These are phyloP conservation scores for Buceros bicornis DNA, from an alignment of 2,797 vertebrate species.

Conservation along the genomic window DNA sequence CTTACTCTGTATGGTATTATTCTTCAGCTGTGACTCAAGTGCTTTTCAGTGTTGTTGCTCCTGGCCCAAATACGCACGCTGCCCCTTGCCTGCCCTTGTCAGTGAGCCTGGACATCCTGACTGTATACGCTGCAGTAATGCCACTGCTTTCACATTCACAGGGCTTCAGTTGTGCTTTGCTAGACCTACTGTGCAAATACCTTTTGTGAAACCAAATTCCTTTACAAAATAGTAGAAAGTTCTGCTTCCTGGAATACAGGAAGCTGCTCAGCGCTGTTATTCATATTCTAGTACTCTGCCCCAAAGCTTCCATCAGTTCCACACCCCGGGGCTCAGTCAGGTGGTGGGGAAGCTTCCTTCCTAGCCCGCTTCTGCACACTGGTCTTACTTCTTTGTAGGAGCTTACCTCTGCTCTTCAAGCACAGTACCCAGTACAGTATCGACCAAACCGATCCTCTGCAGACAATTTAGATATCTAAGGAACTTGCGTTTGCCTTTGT, in stretches of 20 bases:
- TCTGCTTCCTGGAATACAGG: conserved; percentile 11
- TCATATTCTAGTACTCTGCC: not conserved
- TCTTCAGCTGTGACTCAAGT: not conserved
- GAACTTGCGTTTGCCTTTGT: not conserved
- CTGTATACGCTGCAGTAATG: fast-evolving
- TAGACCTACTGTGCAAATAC: not conserved
- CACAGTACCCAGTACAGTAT: not conserved
- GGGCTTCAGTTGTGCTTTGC: not conserved
- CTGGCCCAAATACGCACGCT: not conserved
- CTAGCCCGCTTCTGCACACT: not conserved
- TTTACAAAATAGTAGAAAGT: not conserved
- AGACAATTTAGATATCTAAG: not conserved
- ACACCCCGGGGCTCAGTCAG: not conserved
- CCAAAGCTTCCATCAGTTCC: not conserved
- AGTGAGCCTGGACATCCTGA: not conserved
- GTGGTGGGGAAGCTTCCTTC: not conserved
- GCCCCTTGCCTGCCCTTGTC: not conserved
- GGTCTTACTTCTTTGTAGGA: not conserved
- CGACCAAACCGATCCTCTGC: not conserved
- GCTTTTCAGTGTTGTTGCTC: not conserved
- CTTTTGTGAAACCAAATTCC: not conserved
- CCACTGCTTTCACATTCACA: not conserved
- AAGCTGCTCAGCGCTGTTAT: not conserved
- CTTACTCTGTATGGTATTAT: not conserved
- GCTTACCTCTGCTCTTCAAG: not conserved